Conservation (phyloP, 2,113 vertebrate species). For the Mastomys natalensis region DNA sequence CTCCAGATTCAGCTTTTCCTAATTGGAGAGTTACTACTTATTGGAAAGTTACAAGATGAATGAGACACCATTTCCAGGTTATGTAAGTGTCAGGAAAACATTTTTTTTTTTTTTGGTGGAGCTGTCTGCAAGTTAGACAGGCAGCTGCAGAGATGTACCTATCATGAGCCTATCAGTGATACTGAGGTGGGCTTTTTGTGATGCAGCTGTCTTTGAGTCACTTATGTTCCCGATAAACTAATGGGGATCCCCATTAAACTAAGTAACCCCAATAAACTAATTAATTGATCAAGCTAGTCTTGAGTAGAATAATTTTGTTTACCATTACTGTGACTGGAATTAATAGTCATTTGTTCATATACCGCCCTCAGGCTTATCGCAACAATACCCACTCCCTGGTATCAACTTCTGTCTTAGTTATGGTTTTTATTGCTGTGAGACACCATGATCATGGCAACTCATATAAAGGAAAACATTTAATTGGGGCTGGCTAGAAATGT, state of each 20-base stretch:
- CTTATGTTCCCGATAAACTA: neutral
- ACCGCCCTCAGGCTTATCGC: neutral
- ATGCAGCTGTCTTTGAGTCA: neutral
- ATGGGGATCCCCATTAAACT: neutral
- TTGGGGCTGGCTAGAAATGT: neutral
- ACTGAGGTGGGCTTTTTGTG: neutral
- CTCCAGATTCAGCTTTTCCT: neutral
- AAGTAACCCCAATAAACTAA: neutral
- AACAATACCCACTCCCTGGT: too few relatives aligned
- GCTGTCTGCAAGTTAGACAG: neutral
- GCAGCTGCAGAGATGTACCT: neutral
- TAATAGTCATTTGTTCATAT: neutral
- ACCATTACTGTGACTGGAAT: neutral
- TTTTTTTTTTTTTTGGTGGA: neutral
- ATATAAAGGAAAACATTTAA: neutral
- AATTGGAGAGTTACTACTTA: neutral
- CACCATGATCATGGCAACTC: neutral
- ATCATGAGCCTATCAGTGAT: neutral
- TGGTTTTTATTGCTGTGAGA: neutral
- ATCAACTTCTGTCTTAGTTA: neutral
- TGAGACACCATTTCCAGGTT: neutral
- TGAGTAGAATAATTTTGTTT: neutral
- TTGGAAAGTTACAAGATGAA: neutral
- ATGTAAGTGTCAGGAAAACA: neutral
- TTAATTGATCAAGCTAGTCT: too few relatives aligned